Percentiles rank a stretch among this genome's conserved stretches.
These are phyloP conservation scores for Conopomorpha cramerella DNA, from an alignment of 1,140 invertebrate species.

Conservation along the genomic window DNA sequence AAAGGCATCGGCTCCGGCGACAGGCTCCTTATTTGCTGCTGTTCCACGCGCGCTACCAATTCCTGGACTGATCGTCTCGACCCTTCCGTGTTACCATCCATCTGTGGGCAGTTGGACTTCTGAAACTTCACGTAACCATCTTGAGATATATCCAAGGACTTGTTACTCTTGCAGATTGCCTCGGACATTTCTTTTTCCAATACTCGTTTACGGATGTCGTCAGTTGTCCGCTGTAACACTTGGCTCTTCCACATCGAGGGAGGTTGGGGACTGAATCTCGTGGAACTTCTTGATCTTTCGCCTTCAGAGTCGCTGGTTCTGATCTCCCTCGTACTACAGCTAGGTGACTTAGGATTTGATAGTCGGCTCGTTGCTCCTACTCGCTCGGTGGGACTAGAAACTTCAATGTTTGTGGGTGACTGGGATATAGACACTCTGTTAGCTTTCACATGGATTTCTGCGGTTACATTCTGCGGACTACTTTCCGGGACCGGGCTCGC, in stretches of 20 bases:
- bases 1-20: constrained; percentile 28
- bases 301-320: constrained; percentile 24
- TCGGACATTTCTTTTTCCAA: constrained; percentile 42
- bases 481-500: constrained; percentile 7
- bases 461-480: constrained; percentile 41
- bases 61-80: constrained; percentile 63
- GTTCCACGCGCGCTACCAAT: constrained; percentile 63
- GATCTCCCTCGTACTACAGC: constrained; percentile 21
- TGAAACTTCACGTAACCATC: constrained; percentile 52
- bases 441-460: constrained; percentile 50
- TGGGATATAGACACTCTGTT: constrained; percentile 39
- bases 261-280: constrained; percentile 11
- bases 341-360: constrained; percentile 27
- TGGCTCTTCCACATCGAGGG: constrained; percentile 43
- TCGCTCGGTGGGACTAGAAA: constrained; percentile 18
- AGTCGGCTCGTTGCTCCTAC: constrained; percentile 28
- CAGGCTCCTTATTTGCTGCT: constrained; percentile 39
- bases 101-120: constrained; percentile 24
- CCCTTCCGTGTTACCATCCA: constrained; percentile 21
- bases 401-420: constrained; percentile 32
- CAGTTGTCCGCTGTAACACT: constrained; percentile 48
- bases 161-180: constrained; percentile 23
- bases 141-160: constrained; percentile 45
- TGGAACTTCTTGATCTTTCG: constrained; percentile 13
- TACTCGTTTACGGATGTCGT: constrained; percentile 42